Evolutionary conservation across 2,797 vertebrate genomes (phyloP).

Genomic region (Tauraco hartlaubi): DNA sequence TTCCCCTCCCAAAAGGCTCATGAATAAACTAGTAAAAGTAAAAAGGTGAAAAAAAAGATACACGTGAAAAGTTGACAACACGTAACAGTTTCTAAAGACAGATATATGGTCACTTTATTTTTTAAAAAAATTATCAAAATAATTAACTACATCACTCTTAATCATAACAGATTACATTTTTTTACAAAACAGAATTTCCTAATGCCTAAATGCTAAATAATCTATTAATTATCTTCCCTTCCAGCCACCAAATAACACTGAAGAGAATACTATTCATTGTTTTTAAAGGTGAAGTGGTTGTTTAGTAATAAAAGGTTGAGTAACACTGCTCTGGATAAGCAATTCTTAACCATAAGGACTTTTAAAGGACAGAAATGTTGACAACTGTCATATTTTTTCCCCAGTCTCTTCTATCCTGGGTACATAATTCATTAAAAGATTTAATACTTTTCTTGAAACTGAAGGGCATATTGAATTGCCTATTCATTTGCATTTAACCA

Average conservation of each 20-base stretch:
- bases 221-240: not conserved
- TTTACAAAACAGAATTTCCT: not conserved
- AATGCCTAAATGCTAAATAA: not conserved
- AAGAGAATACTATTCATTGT: not conserved
- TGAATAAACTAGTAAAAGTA: not conserved
- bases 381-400: not conserved
- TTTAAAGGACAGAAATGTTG: not conserved
- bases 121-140: not conserved
- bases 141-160: not conserved
- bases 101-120: rapidly evolving
- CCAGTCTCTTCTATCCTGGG: not conserved
- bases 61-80: not conserved
- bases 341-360: not conserved
- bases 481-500: conserved; percentile 10
- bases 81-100: not conserved
- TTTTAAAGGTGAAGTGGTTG: not conserved
- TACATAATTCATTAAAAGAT: not conserved
- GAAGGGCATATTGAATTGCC: not conserved
- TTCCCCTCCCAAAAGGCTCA: not conserved
- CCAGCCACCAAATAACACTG: not conserved
- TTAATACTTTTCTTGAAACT: conserved; percentile 8
- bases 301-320: not conserved
- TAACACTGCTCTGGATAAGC: not conserved
- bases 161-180: not conserved
- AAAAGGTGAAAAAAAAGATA: not conserved